Conservation (phyloP, 2,113 vertebrate genomes). For the Mus pahari region DNA sequence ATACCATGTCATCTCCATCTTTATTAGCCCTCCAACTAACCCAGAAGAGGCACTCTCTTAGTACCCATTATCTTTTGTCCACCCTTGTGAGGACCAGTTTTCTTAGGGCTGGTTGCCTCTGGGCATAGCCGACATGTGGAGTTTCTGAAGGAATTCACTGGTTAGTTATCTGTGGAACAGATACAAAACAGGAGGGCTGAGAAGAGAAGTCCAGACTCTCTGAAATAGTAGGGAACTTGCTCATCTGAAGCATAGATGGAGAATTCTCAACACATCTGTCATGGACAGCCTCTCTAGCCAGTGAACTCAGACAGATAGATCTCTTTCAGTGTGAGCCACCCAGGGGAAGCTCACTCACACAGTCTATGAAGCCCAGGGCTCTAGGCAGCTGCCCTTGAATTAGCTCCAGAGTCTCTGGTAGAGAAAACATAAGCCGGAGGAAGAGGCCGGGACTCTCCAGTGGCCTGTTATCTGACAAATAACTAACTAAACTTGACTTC, state of each 20-base stretch:
- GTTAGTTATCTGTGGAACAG: not conserved
- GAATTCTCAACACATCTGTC: not conserved
- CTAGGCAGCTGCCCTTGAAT: constrained; percentile 21
- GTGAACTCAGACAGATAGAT: not conserved
- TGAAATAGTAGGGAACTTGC: not conserved
- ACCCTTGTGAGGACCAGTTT: not conserved
- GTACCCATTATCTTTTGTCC: not conserved
- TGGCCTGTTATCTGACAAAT: constrained; percentile 45
- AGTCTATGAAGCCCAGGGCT: not conserved
- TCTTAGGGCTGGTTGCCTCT: not conserved
- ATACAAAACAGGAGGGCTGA: not conserved
- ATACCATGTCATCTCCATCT: not conserved
- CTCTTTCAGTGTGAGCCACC: not conserved
- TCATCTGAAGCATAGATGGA: not conserved
- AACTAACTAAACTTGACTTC: constrained; percentile 34
- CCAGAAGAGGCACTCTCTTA: not conserved
- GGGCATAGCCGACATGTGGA: rapidly evolving
- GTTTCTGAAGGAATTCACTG: not conserved
- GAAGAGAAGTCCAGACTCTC: not conserved
- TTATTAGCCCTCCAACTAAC: not conserved
- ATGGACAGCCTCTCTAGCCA: not conserved
- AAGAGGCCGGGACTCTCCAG: not conserved
- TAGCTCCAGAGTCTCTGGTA: not conserved
- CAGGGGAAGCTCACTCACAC: not conserved
- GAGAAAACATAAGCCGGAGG: not conserved